A percentile compares a stretch with the other conserved stretches of the same genome.
phyloP scores from a whole-genome alignment of 2,797 vertebrate genomes.

The Coccyzus lansbergi region DNA sequence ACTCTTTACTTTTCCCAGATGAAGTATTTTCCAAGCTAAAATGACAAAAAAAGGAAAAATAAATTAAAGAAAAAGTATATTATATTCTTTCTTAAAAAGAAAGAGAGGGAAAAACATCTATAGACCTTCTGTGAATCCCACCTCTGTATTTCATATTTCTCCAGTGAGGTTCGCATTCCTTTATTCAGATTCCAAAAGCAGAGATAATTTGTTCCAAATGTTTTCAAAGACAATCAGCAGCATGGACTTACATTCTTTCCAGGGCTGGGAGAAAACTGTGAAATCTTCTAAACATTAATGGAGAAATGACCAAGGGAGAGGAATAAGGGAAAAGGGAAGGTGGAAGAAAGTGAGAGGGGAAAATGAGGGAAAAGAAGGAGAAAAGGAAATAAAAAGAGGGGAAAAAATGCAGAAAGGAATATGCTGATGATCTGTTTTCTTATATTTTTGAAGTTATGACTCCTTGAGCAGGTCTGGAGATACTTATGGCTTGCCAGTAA shows the following conservation, averaged over 20 bases:
- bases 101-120: constrained; percentile 11
- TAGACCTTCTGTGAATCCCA: constrained; percentile 75
- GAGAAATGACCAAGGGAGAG: neutral
- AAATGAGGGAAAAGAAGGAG: constrained; percentile 20
- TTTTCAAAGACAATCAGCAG: constrained; percentile 79
- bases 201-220: constrained; percentile 87
- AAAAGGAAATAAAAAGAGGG: neutral
- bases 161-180: constrained; percentile 79
- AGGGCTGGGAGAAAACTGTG: constrained; percentile 77
- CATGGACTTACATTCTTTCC: constrained; percentile 80
- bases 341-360: neutral
- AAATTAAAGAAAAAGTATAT: neutral
- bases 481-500: constrained; percentile 61
- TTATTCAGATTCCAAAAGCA: constrained; percentile 83
- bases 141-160: constrained; percentile 82
- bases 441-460: constrained; percentile 67
- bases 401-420: constrained; percentile 34
- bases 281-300: constrained; percentile 74
- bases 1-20: neutral
- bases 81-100: neutral
- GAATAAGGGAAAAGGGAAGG: neutral
- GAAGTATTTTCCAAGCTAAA: constrained; percentile 61
- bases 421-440: constrained; percentile 73
- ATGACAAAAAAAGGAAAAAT: neutral
- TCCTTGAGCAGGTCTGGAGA: constrained; percentile 65